Conservation (phyloP, 1,140 invertebrate species). For the Drosophila sulfurigaster region DNA sequence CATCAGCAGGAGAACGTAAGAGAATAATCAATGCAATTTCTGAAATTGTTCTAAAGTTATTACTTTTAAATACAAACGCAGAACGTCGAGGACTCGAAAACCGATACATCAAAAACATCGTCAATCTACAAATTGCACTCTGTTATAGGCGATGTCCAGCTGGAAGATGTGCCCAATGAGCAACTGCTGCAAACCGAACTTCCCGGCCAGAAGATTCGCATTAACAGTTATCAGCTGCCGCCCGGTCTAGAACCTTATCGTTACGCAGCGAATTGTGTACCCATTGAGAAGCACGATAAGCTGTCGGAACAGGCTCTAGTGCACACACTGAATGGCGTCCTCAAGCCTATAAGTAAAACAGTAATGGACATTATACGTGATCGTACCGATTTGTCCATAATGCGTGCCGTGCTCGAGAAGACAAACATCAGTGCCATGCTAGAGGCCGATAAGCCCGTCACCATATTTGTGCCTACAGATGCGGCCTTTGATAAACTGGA, state of each 20-base stretch:
- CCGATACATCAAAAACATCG: constrained; percentile 55
- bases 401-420: constrained; percentile 81
- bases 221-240: constrained; percentile 87
- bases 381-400: constrained; percentile 83
- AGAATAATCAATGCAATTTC: neutral
- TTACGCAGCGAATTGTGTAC: constrained; percentile 87
- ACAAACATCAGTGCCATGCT: constrained; percentile 78
- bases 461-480: constrained; percentile 89
- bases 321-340: constrained; percentile 88
- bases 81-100: constrained; percentile 73
- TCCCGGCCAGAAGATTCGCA: constrained; percentile 86
- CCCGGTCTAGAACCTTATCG: constrained; percentile 72
- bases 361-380: constrained; percentile 85
- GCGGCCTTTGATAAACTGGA: constrained; percentile 87
- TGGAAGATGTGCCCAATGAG: constrained; percentile 85
- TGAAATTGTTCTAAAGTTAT: neutral
- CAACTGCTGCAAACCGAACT: constrained; percentile 85
- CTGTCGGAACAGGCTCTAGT: constrained; percentile 89
- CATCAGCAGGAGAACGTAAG: constrained; percentile 77
- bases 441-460: constrained; percentile 87
- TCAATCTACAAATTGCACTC: constrained; percentile 85
- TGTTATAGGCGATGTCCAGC: constrained; percentile 84
- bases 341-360: constrained; percentile 86
- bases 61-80: neutral
- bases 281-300: constrained; percentile 85